These are phyloP conservation scores for Malurus melanocephalus DNA, from an alignment of 2,113 vertebrate species.

Conservation along the genomic window DNA sequence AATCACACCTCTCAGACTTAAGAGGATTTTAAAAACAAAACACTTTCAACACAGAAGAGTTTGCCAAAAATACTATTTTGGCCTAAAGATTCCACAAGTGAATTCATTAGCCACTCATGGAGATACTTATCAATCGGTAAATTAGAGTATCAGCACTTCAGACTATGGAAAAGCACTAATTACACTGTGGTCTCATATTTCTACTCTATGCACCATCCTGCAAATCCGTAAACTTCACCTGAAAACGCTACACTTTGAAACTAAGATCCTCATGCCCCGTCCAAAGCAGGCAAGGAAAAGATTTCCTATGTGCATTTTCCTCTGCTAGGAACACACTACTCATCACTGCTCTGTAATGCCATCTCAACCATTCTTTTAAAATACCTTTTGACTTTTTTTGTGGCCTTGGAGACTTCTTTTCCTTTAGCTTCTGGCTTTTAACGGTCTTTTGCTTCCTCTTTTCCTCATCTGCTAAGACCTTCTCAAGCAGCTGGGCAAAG, in stretches of 20 bases:
- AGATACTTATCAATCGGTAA: background rate
- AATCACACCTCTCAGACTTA: background rate
- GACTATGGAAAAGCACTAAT: background rate
- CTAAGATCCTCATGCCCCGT: background rate
- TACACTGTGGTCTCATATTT: background rate
- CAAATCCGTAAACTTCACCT: background rate
- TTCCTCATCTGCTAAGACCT: constrained; percentile 83
- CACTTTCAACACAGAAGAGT: background rate
- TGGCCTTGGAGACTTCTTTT: constrained; percentile 61
- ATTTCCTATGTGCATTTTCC: background rate
- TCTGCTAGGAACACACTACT: background rate
- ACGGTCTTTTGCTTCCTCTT: constrained; percentile 77
- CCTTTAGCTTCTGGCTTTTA: constrained; percentile 62
- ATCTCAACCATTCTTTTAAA: background rate
- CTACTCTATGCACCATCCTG: background rate
- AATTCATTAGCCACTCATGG: background rate
- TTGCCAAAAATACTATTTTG: background rate
- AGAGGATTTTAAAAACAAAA: background rate
- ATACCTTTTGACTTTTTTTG: constrained; percentile 72
- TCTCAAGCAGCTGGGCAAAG: constrained; percentile 88
- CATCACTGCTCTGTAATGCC: background rate
- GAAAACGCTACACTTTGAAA: background rate
- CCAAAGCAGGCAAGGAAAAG: background rate
- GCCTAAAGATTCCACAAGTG: background rate
- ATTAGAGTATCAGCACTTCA: background rate